Percentiles rank a stretch among this genome's conserved stretches.
Conservation (phyloP, 2,888 invertebrate genomes). For the Saturnia pavonia region DNA sequence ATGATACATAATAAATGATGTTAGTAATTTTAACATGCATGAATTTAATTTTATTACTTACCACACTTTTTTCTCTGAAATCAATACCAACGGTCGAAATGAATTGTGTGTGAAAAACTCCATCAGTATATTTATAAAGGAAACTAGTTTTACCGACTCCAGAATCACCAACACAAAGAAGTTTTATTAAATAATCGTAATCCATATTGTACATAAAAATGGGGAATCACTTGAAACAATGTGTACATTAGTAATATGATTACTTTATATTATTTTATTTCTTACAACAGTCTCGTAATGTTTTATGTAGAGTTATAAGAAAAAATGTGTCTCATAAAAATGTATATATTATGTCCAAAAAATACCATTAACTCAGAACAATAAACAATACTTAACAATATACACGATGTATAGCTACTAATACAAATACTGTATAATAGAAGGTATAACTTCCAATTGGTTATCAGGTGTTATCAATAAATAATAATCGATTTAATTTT, state of each 20-base stretch:
- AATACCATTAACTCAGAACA: background rate
- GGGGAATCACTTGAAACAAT: slow-evolving; percentile 15
- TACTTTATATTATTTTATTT: background rate
- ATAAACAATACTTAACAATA: too few species aligned
- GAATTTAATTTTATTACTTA: slow-evolving; percentile 60
- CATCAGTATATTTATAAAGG: slow-evolving; percentile 97
- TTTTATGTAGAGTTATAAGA: background rate
- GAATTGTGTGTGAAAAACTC: slow-evolving; percentile 94
- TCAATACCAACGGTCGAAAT: slow-evolving; percentile 99
- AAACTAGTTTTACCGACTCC: slow-evolving; percentile 99
- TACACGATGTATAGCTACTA: too few species aligned
- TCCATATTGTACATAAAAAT: slow-evolving; percentile 80
- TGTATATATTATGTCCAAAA: background rate
- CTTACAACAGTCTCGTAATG: background rate
- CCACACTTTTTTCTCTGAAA: slow-evolving; percentile 97
- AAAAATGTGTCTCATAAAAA: background rate
- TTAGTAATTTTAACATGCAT: background rate
- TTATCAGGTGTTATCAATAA: background rate
- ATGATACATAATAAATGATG: too few species aligned
- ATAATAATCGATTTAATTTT: too few species aligned
- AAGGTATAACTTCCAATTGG: too few species aligned
- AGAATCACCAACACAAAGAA: slow-evolving; percentile 97
- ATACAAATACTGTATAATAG: too few species aligned
- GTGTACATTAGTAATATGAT: slow-evolving; percentile 26
- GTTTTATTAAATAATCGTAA: slow-evolving; percentile 96